Evolutionary conservation across 2,888 invertebrate species (phyloP), one percentile per base, ranked within the genome.

Genomic region (Pteria penguin): DNA sequence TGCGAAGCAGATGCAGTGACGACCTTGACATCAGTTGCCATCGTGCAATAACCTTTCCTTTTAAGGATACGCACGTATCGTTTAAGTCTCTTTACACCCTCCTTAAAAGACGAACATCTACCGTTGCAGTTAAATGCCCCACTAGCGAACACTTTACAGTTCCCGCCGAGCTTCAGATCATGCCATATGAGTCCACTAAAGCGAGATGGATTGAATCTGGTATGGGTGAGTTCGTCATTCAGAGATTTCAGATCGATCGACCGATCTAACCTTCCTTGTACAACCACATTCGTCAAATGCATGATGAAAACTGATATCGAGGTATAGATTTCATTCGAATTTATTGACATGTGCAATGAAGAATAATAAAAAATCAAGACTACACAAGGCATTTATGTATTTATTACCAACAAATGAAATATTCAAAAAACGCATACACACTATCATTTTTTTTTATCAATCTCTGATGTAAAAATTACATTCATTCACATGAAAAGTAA

Each of bases 101-200:
- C 45, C 24, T 27, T 58, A 22, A 69, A 45, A 11, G 60, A 58
- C 4, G 33, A 26, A 26, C 36, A 60, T 32, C 26, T 36, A 36
- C 69, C 60, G 36, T 45, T 69, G 26, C 69, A 60, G 29, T 69
- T 36, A 14, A 69, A 60, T 8, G 22, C 18, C 32, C 69, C 69
- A 58, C 31, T 36, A n/a, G 58, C 32, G 60, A 60, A 69, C 11
- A 69, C 8, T 26, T 60, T 14, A 27, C 69, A 69, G 45, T 69
- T 60, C 8, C 69, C 69, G 32, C 57, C 57, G 2, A 60, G 36
- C 60, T 60, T 69, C 27, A 26, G n/a, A 29, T 68, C 57, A n/a
- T 68, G 68, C 69, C 58, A 69, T 32, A 69, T 58, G 36, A 69
- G 29, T 32, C 31, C 60, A n/a, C 36, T 58, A 60, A 69, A 60